These are phyloP conservation scores for Hydrolagus affinis DNA, from an alignment of 2,113 vertebrate species.

Conservation along the genomic window DNA sequence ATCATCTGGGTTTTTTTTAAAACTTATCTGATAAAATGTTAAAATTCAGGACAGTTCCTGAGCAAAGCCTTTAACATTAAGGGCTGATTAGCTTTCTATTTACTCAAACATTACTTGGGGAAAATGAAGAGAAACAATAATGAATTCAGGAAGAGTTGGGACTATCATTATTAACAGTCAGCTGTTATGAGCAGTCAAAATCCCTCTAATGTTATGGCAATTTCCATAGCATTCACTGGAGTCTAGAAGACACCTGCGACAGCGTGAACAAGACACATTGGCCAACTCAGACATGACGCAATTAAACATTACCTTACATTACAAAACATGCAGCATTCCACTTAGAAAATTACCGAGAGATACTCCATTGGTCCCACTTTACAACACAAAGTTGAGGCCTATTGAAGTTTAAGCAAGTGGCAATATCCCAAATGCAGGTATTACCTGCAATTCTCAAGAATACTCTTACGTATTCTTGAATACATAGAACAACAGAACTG, in stretches of 20 bases:
- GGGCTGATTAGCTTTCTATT: background rate
- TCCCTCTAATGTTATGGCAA: background rate
- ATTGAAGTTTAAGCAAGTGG: background rate
- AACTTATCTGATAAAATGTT: background rate
- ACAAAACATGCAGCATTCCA: background rate
- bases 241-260: background rate
- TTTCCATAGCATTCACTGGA: background rate
- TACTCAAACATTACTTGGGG: background rate
- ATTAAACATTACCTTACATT: background rate
- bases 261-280: background rate
- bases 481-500: background rate
- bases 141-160: background rate
- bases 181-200: background rate
- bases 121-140: background rate
- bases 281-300: background rate
- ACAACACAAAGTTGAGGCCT: background rate
- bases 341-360: background rate
- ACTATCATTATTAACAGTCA: slow-evolving; percentile 8
- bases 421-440: background rate
- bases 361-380: background rate
- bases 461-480: background rate
- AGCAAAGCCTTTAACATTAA: background rate
- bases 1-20: background rate
- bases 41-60: background rate
- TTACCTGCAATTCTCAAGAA: slow-evolving; percentile 17